Conservation (phyloP, 1,140 invertebrate species). For the Acromyrmex charruanus region DNA sequence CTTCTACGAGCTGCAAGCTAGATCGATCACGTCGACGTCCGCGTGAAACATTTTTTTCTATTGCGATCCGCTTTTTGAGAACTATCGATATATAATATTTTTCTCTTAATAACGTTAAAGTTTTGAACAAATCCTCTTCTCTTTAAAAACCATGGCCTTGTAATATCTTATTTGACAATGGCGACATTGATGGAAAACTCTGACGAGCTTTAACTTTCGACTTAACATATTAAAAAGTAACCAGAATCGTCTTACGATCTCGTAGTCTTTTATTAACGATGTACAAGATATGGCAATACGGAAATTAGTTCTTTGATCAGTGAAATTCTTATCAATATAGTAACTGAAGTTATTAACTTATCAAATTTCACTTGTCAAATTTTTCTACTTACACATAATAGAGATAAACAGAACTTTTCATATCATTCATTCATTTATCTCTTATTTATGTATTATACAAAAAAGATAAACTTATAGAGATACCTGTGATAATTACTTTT, state of each 20-base stretch:
- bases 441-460: background rate
- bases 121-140: slow-evolving; percentile 6
- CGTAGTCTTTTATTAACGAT: background rate
- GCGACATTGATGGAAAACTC: background rate
- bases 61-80: background rate
- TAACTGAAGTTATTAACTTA: background rate
- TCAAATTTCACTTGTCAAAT: background rate
- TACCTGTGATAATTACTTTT: slow-evolving; percentile 5
- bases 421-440: background rate
- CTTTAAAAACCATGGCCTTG: slow-evolving; percentile 6
- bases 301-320: background rate
- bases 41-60: background rate
- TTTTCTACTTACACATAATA: background rate
- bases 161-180: background rate
- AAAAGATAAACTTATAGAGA: background rate
- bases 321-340: slow-evolving; percentile 11
- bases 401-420: background rate
- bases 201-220: background rate
- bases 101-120: background rate
- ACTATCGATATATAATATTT: background rate
- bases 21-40: slow-evolving; percentile 44
- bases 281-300: background rate
- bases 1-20: slow-evolving; percentile 3
- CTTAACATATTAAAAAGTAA: background rate
- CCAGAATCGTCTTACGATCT: background rate